Conservation (phyloP, 2,113 vertebrate genomes). For the Chitala chitala region DNA sequence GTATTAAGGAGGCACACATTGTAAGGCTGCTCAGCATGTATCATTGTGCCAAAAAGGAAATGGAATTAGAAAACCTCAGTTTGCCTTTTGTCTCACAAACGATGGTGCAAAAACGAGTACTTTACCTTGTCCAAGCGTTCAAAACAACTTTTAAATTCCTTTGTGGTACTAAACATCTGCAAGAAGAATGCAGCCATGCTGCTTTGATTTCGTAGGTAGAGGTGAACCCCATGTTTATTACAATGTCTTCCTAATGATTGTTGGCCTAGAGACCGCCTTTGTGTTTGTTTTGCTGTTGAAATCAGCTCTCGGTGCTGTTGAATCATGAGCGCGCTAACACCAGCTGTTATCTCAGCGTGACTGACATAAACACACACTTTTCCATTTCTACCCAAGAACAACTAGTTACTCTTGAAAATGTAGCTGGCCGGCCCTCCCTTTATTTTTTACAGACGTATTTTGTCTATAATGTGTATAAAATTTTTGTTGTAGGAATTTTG, state of each 20-base stretch:
- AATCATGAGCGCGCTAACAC: neutral
- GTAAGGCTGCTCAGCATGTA: slow-evolving; percentile 63
- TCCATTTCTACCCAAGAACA: neutral
- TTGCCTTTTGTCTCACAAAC: slow-evolving; percentile 63
- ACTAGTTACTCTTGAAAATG: neutral
- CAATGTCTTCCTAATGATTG: slow-evolving; percentile 8
- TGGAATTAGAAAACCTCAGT: slow-evolving; percentile 60
- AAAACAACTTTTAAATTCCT: slow-evolving; percentile 61
- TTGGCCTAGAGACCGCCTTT: slow-evolving; percentile 24
- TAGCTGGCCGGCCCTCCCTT: too few relatives aligned
- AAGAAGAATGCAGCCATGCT: slow-evolving; percentile 51
- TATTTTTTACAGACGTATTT: too few relatives aligned
- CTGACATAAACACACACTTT: neutral
- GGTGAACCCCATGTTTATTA: slow-evolving; percentile 1
- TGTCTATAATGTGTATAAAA: too few relatives aligned
- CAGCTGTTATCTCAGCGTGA: slow-evolving; percentile 3
- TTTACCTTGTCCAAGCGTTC: slow-evolving; percentile 58
- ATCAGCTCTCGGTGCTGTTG: neutral
- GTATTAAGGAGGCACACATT: slow-evolving; percentile 59
- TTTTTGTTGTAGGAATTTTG: too few relatives aligned
- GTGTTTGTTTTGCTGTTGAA: slow-evolving; percentile 37
- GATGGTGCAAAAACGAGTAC: slow-evolving; percentile 57
- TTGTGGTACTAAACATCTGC: slow-evolving; percentile 54
- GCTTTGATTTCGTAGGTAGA: slow-evolving; percentile 46
- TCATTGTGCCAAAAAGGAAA: slow-evolving; percentile 59